These are phyloP conservation scores for Kryphioiulus occultus DNA, from an alignment of 2,888 invertebrate genomes.

Conservation along the genomic window DNA sequence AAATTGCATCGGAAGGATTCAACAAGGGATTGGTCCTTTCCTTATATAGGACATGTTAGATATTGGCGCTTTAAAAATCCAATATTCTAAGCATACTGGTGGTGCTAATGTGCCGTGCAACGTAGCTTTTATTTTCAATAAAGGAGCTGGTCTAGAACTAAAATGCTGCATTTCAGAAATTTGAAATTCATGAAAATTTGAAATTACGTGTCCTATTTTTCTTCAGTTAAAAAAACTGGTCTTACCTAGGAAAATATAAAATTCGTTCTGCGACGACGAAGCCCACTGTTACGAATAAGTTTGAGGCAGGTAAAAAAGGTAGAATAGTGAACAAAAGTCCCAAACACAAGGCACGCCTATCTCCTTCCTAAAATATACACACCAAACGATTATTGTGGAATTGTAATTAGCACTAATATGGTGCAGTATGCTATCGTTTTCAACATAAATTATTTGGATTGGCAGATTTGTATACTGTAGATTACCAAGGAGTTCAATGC, in stretches of 20 bases:
- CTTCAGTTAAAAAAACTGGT: too few relatives aligned
- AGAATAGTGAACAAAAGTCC: conserved; percentile 60
- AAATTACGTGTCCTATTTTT: too few relatives aligned
- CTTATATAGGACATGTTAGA: neutral
- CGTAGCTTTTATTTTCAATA: too few relatives aligned
- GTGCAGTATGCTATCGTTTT: too few relatives aligned
- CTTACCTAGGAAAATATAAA: conserved; percentile 51
- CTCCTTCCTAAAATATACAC: conserved; percentile 44
- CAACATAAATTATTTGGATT: too few relatives aligned
- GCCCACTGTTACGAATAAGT: conserved; percentile 51
- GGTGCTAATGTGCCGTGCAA: too few relatives aligned
- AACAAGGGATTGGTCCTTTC: neutral
- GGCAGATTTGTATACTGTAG: too few relatives aligned
- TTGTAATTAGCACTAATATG: neutral
- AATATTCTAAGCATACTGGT: neutral
- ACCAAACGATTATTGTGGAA: neutral
- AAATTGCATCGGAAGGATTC: neutral
- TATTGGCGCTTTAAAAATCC: neutral
- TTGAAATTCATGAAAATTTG: too few relatives aligned
- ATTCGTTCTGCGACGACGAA: conserved; percentile 52
- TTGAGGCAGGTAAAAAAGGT: conserved; percentile 52
- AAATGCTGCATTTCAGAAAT: too few relatives aligned
- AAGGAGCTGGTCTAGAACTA: too few relatives aligned
- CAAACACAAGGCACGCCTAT: conserved; percentile 52
- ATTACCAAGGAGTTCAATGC: too few relatives aligned